Base-by-base conservation (phyloP, 1,140 invertebrate species). In the Habropoda laboriosa region DNA sequence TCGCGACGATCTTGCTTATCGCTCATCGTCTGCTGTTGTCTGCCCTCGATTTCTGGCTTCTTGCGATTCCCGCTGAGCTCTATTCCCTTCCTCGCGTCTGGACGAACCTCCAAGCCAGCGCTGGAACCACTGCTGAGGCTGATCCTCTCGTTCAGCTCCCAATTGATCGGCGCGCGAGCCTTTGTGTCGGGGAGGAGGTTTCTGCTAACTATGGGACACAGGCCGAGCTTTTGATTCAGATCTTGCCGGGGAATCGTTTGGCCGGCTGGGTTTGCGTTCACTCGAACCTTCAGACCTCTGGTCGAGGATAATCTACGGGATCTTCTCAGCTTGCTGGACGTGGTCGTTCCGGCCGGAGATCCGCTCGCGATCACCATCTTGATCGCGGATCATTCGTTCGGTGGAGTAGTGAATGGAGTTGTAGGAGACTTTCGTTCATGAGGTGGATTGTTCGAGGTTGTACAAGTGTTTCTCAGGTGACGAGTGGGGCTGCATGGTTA, bases 251-350 rank as follows among this genome's bases (percentile, higher is more conserved):
- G 60, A 5, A 42, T 61, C 76, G 55, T 10, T 79, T 86, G 74
- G 12, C 53, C 40, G 21, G 78, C 75, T 10, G 71, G 72, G 67
- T 77, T 82, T 55, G 49, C 32, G 57, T 57, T 68, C 1, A 38
- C 8, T 47, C 72, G 66, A 79, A 27, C 91, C 89, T 80, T 91
- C 91, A 81, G 92, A 47, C 94, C 94, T 82, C 94, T 90, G 7
- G 94, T 95, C 27, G 94, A 94, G 3, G 94, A 94, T 57, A 95
- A 90, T 70, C 94, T 91, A 24, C 94, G 88, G 0, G 92, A 93
- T 67, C 90, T 87, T 10, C 88, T 87, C 38, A 92, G 81, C 74
- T 90, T 93, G 45, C 81, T 84, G 27, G 81, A 77, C 64, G 51
- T n/a, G n/a, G n/a, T 82, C 45, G 77, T 38, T 55, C 81, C 87